Conservation (phyloP, 2,888 invertebrate species). For the Nomada lathburiana region DNA sequence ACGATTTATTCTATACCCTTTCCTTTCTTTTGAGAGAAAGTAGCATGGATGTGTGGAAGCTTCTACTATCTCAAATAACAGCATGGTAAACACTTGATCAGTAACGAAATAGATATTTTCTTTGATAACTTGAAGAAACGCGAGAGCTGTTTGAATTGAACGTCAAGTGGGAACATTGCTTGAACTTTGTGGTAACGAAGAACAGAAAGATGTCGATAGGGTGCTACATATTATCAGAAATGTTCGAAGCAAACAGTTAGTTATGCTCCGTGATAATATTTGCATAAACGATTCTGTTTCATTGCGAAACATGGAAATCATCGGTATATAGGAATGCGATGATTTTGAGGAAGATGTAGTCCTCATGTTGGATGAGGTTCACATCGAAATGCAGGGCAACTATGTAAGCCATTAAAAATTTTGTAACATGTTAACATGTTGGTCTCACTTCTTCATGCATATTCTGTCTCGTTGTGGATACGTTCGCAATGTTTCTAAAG, state of each 20-base stretch:
- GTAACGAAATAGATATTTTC: conserved; percentile 31
- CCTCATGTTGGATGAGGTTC: conserved; percentile 81
- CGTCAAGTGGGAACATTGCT: not conserved
- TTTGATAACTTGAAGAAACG: not conserved
- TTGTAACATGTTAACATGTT: conserved; percentile 36
- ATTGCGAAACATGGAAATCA: conserved; percentile 59
- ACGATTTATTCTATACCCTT: not conserved
- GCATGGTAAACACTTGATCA: conserved; percentile 73
- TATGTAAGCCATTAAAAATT: conserved; percentile 79
- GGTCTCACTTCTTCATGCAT: conserved; percentile 65
- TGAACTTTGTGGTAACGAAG: no score
- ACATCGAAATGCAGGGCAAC: conserved; percentile 81
- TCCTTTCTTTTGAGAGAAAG: conserved; percentile 21
- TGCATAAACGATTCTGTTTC: conserved; percentile 30
- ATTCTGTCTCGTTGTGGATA: conserved; percentile 60
- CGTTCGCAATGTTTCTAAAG: conserved; percentile 2
- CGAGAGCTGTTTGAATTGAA: not conserved
- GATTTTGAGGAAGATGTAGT: conserved; percentile 81
- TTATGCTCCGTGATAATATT: not conserved
- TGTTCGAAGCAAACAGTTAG: not conserved
- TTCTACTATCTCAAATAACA: conserved; percentile 76
- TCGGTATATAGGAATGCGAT: conserved; percentile 80
- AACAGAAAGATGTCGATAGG: not conserved
- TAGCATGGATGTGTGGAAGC: conserved; percentile 78
- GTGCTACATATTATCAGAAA: not conserved